Base-by-base conservation (phyloP, 2,797 vertebrate species). In the Meriones psammophilus region DNA sequence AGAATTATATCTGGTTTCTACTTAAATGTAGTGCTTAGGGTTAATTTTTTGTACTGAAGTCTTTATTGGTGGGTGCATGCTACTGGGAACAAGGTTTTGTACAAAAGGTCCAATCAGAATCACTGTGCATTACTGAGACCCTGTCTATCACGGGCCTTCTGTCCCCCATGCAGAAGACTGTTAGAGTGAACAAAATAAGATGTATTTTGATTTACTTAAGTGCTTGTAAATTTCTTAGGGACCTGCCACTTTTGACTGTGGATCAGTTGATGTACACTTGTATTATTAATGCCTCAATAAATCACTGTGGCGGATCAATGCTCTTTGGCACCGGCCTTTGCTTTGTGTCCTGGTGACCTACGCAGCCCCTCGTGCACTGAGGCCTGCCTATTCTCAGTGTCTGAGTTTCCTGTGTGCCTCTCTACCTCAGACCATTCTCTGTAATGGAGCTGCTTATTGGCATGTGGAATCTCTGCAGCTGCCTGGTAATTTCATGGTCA, bases 221-320 rank as follows among this genome's bases (percentile, higher is more conserved):
- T 99, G 99, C 99, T 99, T 99, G 99, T 99, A 99, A 99, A 99
- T 99, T 99, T 99, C 99, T 99, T 99, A 99, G 99, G 99, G 99
- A 99, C 99, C 99, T 99, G 99, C 99, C 99, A 99, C 99, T 99
- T 99, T 98, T 99, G 99, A 99, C 98, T 98, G 99, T 99, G 99
- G 99, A 99, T 99, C 99, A 99, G 99, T 99, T 99, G 99, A 99
- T 99, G 99, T 99, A 99, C 99, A 99, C 99, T 99, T 99, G 99
- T 99, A 99, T 99, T 99, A 99, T 99, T 99, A 99, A 99, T 99
- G 99, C 99, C 99, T 99, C 99, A 99, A 99, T 99, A 99, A 99
- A 99, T 99, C 98, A 98, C 98, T 98, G 98, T 99, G 98, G 98
- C 98, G 98, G 98, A 98, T 97, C 97, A 96, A 98, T 96, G 96